A percentile compares a stretch with the other conserved stretches of the same genome.
phyloP scores from a whole-genome alignment of 2,797 vertebrate genomes.

The Coreius guichenoti region DNA sequence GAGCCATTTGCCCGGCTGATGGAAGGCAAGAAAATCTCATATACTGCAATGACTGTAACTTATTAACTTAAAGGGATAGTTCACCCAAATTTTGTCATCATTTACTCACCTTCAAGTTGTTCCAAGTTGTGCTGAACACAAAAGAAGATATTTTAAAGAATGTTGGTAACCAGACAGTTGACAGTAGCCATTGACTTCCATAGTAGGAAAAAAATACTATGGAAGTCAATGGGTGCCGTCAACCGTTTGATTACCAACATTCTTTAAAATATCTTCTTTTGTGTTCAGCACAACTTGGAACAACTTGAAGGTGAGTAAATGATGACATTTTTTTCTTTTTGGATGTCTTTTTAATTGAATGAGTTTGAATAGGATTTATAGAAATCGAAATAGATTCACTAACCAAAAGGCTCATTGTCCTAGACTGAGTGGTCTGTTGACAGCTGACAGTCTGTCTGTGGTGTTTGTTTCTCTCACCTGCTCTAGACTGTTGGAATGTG shows the following conservation, averaged over 20 bases:
- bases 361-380: not conserved
- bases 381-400: not conserved
- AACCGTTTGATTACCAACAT: no score
- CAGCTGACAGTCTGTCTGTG: slow-evolving; percentile 9
- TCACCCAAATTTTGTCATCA: no score
- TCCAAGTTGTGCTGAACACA: no score
- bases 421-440: not conserved
- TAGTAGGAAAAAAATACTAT: no score
- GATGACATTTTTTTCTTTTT: not conserved
- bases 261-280: no score
- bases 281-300: no score
- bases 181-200: no score
- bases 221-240: no score
- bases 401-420: not conserved
- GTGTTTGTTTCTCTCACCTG: slow-evolving; percentile 22
- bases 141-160: no score
- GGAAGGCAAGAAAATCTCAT: slow-evolving; percentile 84
- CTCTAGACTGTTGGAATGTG: slow-evolving; percentile 92
- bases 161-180: no score
- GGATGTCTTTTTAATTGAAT: not conserved
- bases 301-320: no score
- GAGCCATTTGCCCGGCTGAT: slow-evolving; percentile 95
- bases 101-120: not conserved
- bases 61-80: not conserved
- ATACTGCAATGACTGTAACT: not conserved